These are phyloP conservation scores for Meloidogyne floridensis DNA, from an alignment of 1,140 invertebrate species.

Conservation along the genomic window DNA sequence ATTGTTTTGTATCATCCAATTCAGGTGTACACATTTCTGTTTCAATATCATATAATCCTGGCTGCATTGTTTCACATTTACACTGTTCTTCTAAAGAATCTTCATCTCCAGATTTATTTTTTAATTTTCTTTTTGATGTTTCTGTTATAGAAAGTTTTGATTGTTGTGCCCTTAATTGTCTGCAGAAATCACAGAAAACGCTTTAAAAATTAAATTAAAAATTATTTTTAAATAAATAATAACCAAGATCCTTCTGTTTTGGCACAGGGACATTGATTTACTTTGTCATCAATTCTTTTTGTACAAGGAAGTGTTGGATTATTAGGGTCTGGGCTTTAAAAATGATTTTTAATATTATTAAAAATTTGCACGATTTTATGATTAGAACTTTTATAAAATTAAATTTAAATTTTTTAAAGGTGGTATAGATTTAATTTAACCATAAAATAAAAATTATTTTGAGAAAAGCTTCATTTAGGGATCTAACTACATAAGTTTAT, in stretches of 20 bases:
- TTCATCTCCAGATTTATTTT: neutral
- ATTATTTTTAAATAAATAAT: neutral
- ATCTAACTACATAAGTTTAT: no score
- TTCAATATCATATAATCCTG: slow-evolving; percentile 64
- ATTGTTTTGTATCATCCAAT: slow-evolving; percentile 64
- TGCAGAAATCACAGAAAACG: slow-evolving; percentile 65
- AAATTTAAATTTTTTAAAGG: no score
- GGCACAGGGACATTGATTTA: slow-evolving; percentile 65
- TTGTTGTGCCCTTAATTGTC: slow-evolving; percentile 61
- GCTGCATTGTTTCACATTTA: slow-evolving; percentile 57
- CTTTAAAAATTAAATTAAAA: slow-evolving; percentile 42
- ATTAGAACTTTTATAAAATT: no score
- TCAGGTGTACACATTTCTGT: slow-evolving; percentile 66
- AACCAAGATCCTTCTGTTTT: slow-evolving; percentile 64
- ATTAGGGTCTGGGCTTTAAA: slow-evolving; percentile 57
- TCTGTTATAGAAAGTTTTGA: slow-evolving; percentile 48
- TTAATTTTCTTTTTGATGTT: slow-evolving; percentile 13
- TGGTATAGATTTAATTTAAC: no score
- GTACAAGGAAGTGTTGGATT: slow-evolving; percentile 64
- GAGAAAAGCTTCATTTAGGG: no score
- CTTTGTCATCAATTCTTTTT: slow-evolving; percentile 66
- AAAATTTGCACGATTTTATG: no score
- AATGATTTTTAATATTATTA: neutral
- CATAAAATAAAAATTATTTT: no score
- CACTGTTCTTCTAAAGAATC: slow-evolving; percentile 50